A percentile compares a stretch with the other conserved stretches of the same genome.
These are phyloP conservation scores for Desmodus rotundus DNA, from an alignment of 2,113 vertebrate species.

Conservation along the genomic window DNA sequence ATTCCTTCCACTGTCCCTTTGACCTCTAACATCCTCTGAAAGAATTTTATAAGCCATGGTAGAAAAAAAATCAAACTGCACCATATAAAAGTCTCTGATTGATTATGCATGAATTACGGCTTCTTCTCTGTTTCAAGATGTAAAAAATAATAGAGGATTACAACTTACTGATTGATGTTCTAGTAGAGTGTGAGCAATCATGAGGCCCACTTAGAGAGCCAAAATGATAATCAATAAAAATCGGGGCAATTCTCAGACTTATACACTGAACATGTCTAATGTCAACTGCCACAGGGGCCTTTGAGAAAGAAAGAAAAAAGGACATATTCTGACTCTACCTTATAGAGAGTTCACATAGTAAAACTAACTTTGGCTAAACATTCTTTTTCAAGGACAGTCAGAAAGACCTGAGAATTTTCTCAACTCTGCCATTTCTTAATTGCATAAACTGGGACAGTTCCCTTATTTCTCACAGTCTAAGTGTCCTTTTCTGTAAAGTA, in stretches of 20 bases:
- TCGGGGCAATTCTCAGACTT: neutral
- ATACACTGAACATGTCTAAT: neutral
- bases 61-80: neutral
- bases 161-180: neutral
- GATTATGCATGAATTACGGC: constrained; percentile 31
- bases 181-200: neutral
- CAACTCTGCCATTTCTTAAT: neutral
- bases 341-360: neutral
- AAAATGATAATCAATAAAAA: neutral
- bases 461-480: neutral
- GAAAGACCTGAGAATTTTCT: neutral
- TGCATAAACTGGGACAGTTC: neutral
- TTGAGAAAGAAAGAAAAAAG: neutral
- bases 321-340: neutral
- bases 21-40: neutral
- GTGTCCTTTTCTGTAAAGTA: neutral
- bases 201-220: neutral
- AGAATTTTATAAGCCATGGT: constrained; percentile 21
- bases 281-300: neutral
- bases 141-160: constrained; percentile 3
- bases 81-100: constrained; percentile 16
- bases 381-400: neutral
- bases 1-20: neutral
- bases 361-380: neutral
- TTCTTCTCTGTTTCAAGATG: constrained; percentile 14